Conservation (phyloP, 2,113 vertebrate genomes). For the Zeus faber region DNA sequence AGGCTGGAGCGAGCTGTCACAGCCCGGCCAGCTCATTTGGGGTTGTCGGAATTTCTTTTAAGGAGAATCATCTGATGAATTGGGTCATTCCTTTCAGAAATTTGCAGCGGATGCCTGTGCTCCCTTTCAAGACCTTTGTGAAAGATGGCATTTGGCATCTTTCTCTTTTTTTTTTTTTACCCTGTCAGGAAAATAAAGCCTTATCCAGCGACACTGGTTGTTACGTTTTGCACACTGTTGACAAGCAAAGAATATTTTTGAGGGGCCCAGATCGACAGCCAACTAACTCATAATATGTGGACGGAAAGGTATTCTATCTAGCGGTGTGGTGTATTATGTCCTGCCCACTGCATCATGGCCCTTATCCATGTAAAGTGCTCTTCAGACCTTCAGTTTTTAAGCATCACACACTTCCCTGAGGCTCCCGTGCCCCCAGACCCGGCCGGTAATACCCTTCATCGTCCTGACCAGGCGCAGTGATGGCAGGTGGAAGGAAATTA, state of each 20-base stretch:
- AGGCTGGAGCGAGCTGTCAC: constrained; percentile 59
- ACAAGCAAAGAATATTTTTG: constrained; percentile 16
- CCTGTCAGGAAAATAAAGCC: constrained; percentile 24
- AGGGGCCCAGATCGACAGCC: background rate
- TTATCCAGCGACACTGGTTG: constrained; percentile 20
- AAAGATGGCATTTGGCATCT: constrained; percentile 52
- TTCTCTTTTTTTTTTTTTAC: constrained; percentile 44
- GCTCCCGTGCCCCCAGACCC: constrained; percentile 39
- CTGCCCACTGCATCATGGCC: constrained; percentile 33
- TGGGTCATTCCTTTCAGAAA: constrained; percentile 58
- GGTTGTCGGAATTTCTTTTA: constrained; percentile 45
- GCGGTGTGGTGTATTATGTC: constrained; percentile 26
- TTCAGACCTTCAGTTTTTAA: constrained; percentile 15
- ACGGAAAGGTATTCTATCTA: too few relatives aligned
- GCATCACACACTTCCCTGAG: constrained; percentile 36
- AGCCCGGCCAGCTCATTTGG: constrained; percentile 61
- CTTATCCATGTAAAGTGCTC: constrained; percentile 31
- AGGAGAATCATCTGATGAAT: constrained; percentile 56
- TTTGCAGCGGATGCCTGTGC: constrained; percentile 34
- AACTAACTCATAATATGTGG: too few relatives aligned
- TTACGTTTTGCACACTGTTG: constrained; percentile 32
- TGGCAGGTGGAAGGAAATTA: constrained; percentile 75
- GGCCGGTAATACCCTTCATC: constrained; percentile 61
- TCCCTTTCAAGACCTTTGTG: constrained; percentile 31
- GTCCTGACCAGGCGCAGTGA: constrained; percentile 54